Conservation (phyloP, 2,888 invertebrate genomes). For the Drosophila borborema region DNA sequence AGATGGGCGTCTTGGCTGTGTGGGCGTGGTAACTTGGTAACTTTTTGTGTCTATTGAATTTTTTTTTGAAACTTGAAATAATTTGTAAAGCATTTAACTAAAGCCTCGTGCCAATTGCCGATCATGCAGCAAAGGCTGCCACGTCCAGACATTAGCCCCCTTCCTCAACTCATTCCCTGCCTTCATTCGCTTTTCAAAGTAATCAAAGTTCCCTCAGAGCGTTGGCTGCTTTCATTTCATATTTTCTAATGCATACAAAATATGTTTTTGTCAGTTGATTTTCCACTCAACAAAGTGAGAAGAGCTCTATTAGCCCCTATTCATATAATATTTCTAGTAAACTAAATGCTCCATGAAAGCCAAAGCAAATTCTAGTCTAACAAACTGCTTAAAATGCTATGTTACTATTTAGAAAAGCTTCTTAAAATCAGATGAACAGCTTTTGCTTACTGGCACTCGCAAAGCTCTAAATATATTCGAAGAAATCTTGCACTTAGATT, state of each 20-base stretch:
- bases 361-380: neutral
- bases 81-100: constrained; percentile 59
- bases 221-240: neutral
- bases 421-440: neutral
- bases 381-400: neutral
- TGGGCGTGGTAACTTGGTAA: constrained; percentile 27
- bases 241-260: neutral
- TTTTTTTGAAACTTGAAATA: constrained; percentile 52
- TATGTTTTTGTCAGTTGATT: neutral
- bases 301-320: too few relatives aligned
- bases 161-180: neutral
- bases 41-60: constrained; percentile 63
- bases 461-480: too few relatives aligned
- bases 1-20: neutral
- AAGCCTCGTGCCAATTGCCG: constrained; percentile 34
- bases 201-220: too few relatives aligned
- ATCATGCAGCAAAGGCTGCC: constrained; percentile 37
- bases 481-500: too few relatives aligned
- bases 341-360: too few relatives aligned
- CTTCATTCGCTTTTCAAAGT: neutral
- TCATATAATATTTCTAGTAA: too few relatives aligned
- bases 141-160: neutral
- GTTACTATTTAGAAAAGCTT: neutral
- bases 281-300: neutral
- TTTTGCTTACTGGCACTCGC: neutral